Conservation (phyloP, 2,888 invertebrate genomes). For the Apotomis capreana region DNA sequence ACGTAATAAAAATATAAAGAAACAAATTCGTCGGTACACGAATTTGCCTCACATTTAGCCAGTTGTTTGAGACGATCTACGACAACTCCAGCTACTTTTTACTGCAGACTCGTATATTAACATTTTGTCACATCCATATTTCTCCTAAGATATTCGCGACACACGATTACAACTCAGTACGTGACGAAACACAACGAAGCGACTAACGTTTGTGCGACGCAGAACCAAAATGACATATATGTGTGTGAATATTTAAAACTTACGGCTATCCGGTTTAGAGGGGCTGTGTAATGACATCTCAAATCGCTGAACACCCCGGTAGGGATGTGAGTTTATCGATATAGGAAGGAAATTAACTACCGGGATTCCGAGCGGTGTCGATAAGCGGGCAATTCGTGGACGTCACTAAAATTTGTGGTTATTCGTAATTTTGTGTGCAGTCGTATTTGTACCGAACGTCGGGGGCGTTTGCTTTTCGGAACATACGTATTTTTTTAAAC, state of each 20-base stretch:
- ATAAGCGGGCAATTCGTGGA: constrained; percentile 24
- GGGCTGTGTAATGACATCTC: constrained; percentile 28
- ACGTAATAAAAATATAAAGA: too few species aligned
- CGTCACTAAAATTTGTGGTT: constrained; percentile 26
- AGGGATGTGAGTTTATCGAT: constrained; percentile 29
- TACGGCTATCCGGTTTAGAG: not conserved
- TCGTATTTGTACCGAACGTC: not conserved
- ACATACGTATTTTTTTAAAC: too few species aligned
- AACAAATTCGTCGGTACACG: too few species aligned
- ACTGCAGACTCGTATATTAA: constrained; percentile 7
- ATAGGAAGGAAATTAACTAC: constrained; percentile 35
- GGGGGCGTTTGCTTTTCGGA: too few species aligned
- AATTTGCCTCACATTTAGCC: too few species aligned
- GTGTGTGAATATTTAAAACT: not conserved
- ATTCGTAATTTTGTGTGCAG: not conserved
- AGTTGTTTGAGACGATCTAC: too few species aligned
- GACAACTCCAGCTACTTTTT: constrained; percentile 1
- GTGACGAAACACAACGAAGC: constrained; percentile 40
- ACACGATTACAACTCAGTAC: constrained; percentile 34
- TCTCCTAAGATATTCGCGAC: constrained; percentile 23
- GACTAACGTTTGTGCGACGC: constrained; percentile 18
- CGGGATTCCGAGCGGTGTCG: constrained; percentile 19
- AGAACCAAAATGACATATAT: not conserved
- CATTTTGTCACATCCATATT: constrained; percentile 15
- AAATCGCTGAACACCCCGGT: constrained; percentile 19